Base-by-base conservation (phyloP, 92 coral and sea anemone species). In the Ricordea florida region DNA sequence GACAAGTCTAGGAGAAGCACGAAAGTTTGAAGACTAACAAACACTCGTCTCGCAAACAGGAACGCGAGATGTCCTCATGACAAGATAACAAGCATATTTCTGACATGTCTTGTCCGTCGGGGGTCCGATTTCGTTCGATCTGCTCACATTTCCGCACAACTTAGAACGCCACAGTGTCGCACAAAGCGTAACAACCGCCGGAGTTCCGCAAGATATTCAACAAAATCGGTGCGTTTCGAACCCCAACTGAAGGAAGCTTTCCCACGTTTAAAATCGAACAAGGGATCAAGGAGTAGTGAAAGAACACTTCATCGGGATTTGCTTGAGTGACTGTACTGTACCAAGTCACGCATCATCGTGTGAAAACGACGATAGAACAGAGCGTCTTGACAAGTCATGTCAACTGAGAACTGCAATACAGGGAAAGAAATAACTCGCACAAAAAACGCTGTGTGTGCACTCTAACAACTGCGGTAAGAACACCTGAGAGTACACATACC, bases 81-180 rank as follows among this genome's bases (percentile, higher is more conserved):
- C n/a, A n/a, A n/a, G 29, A 40, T 52, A 55, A 28, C 65, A 30
- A 18, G 33, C 41, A 55, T 34, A 15, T 40, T 28, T 9, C 25
- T 18, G 21, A 37, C 66, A 40, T 70, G 40, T 40, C 51, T 37
- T 53, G 76, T 15, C 46, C 10, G 48, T 46, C n/a, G 30, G 20
- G 62, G 74, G 43, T 50, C 51, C 37, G 10, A 67, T 50, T 34
- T 52, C 64, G 16, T 18, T 47, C 23, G 73, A 66, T 10, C 57
- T 18, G 31, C 5, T 55, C 41, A 24, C 46, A 10, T 17, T 2
- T 18, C 43, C 14, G 53, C 52, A 38, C 44, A 25, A 10, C 10
- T 49, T 66, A 65, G 3, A 50, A 33, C 59, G 62, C 49, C 15
- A 68, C 48, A 23, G 28, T 16, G 49, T 25, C 62, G 29, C 9